Percentiles rank a stretch among this genome's conserved stretches.
Conservation (phyloP, 30 jellyfish, hydroid and myxozoan genomes). For the Hydractinia symbiolongicarpus region DNA sequence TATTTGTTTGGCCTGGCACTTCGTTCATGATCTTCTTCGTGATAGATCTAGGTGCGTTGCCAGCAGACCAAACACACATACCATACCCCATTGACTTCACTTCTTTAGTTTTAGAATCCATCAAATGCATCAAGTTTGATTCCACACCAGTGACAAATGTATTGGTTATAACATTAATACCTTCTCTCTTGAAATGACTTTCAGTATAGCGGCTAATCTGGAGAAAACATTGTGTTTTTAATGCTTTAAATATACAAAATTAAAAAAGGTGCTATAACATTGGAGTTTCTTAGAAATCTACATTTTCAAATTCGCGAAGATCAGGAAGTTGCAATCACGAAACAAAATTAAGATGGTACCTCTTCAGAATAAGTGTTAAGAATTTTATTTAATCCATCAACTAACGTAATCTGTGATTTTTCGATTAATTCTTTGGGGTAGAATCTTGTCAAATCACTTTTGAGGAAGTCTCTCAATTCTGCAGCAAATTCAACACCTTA, state of each 20-base stretch:
- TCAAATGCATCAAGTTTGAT: slow-evolving; percentile 36
- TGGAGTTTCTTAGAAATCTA: too few relatives aligned
- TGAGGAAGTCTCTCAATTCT: slow-evolving; percentile 67
- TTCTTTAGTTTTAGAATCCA: slow-evolving; percentile 70
- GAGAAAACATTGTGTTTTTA: not conserved
- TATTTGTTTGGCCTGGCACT: slow-evolving; percentile 82
- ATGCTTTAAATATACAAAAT: too few relatives aligned
- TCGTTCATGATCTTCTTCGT: slow-evolving; percentile 51
- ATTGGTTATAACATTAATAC: slow-evolving; percentile 57
- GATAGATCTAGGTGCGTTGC: slow-evolving; percentile 79
- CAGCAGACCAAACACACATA: slow-evolving; percentile 98
- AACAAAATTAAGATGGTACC: slow-evolving; percentile 28
- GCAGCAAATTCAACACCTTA: slow-evolving; percentile 87
- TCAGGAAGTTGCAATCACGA: too few relatives aligned
- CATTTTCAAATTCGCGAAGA: too few relatives aligned
- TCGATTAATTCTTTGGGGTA: slow-evolving; percentile 70
- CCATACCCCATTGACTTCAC: slow-evolving; percentile 61
- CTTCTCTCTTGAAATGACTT: slow-evolving; percentile 55
- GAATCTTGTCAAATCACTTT: slow-evolving; percentile 54
- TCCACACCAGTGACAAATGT: slow-evolving; percentile 87
- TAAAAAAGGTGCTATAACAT: too few relatives aligned
- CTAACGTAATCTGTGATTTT: slow-evolving; percentile 53
- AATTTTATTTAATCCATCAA: slow-evolving; percentile 80
- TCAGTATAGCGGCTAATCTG: slow-evolving; percentile 85
- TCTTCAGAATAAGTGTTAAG: slow-evolving; percentile 83